These are phyloP conservation scores for Myzus persicae DNA, from an alignment of 1,140 invertebrate genomes.

Conservation along the genomic window DNA sequence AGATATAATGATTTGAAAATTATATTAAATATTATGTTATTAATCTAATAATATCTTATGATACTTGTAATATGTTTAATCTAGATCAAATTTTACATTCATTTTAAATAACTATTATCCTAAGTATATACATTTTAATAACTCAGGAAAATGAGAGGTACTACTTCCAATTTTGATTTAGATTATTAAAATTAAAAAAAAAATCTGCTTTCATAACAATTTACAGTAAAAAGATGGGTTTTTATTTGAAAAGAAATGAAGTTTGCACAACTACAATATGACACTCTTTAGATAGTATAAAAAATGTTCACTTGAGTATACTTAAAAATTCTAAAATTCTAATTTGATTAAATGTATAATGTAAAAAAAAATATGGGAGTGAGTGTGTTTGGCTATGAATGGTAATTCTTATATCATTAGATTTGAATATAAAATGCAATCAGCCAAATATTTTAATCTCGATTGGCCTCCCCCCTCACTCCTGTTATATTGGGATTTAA, in stretches of 20 bases:
- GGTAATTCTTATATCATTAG: not conserved
- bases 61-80: no score
- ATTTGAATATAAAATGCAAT: not conserved
- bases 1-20: no score
- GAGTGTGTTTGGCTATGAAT: not conserved
- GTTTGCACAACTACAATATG: not conserved
- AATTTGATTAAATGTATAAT: not conserved
- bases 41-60: no score
- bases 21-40: no score
- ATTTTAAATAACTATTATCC: no score
- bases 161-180: no score
- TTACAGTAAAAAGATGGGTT: no score
- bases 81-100: no score
- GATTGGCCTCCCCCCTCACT: not conserved
- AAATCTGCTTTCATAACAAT: no score
- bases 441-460: not conserved
- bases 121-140: no score
- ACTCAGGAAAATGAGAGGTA: no score
- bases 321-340: not conserved
- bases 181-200: not conserved
- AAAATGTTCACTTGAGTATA: not conserved
- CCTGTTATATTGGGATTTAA: not conserved
- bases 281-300: not conserved
- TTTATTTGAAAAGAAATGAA: not conserved
- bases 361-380: not conserved